These are phyloP conservation scores for Zingel zingel DNA, from an alignment of 2,113 vertebrate species.

Conservation along the genomic window DNA sequence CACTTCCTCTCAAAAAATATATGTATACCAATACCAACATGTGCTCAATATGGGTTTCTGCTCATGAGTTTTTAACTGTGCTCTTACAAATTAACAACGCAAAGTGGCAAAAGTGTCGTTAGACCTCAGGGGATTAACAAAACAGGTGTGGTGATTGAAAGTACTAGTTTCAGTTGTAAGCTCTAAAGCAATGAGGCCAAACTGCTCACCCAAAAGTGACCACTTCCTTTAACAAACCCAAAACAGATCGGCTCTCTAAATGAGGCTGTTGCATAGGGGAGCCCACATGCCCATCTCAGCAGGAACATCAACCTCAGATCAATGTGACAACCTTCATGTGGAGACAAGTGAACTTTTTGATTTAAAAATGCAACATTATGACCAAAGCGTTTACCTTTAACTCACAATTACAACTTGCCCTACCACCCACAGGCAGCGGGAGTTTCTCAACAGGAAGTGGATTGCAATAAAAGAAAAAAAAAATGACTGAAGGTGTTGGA, in stretches of 20 bases:
- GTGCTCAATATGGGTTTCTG: not conserved
- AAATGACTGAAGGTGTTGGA: slow-evolving; percentile 71
- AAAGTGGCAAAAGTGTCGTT: slow-evolving; percentile 20
- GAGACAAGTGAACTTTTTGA: slow-evolving; percentile 6
- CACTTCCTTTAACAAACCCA: slow-evolving; percentile 82
- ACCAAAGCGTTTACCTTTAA: slow-evolving; percentile 40
- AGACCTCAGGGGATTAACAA: slow-evolving; percentile 59
- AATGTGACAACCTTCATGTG: not conserved
- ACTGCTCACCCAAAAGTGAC: slow-evolving; percentile 81
- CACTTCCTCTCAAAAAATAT: not conserved
- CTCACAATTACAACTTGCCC: slow-evolving; percentile 33
- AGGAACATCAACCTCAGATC: slow-evolving; percentile 1
- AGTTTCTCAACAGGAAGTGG: slow-evolving; percentile 81
- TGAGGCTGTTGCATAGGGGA: slow-evolving; percentile 6
- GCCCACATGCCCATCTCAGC: slow-evolving; percentile 39
- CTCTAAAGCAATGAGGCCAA: slow-evolving; percentile 62
- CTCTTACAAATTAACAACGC: not conserved
- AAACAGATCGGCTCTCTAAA: slow-evolving; percentile 43
- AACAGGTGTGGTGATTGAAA: slow-evolving; percentile 54
- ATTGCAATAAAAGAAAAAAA: slow-evolving; percentile 67
- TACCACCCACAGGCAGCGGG: slow-evolving; percentile 36
- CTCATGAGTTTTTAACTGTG: not conserved
- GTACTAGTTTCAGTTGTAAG: slow-evolving; percentile 77
- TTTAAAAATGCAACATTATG: not conserved
- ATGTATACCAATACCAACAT: not conserved